phyloP scores from a whole-genome alignment of 2,797 vertebrate species.

The Podarcis siculus region DNA sequence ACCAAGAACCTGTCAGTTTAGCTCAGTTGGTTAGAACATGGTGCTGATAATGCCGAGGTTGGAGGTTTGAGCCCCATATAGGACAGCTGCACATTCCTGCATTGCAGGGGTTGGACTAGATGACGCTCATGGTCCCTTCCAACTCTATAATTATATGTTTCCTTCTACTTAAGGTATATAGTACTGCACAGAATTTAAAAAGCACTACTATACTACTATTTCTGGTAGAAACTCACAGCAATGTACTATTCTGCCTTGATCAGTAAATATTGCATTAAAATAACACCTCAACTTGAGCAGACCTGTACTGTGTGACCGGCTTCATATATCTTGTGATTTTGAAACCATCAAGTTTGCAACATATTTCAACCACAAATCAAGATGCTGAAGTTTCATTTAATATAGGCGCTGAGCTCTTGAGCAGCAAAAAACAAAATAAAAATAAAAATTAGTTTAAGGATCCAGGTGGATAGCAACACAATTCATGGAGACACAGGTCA shows the following conservation, averaged over 20 bases:
- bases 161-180: not conserved
- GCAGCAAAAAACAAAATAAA: not conserved
- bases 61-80: no score
- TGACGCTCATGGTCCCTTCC: no score
- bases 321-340: constrained; percentile 24
- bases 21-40: no score
- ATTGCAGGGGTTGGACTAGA: no score
- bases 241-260: not conserved
- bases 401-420: constrained; percentile 17
- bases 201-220: not conserved
- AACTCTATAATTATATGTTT: no score
- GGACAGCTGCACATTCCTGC: no score
- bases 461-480: constrained; percentile 46
- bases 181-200: not conserved
- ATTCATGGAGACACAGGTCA: not conserved
- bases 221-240: constrained; percentile 1
- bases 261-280: constrained; percentile 26
- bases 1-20: no score
- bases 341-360: constrained; percentile 37
- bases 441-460: constrained; percentile 48
- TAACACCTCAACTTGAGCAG: not conserved
- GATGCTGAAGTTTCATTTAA: constrained; percentile 27
- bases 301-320: not conserved
- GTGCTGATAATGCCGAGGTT: no score
- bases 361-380: constrained; percentile 46